A percentile compares a stretch with the other conserved stretches of the same genome.
Evolutionary conservation across 2,113 vertebrate genomes (phyloP).

Genomic region (Pseudorasbora parva): DNA sequence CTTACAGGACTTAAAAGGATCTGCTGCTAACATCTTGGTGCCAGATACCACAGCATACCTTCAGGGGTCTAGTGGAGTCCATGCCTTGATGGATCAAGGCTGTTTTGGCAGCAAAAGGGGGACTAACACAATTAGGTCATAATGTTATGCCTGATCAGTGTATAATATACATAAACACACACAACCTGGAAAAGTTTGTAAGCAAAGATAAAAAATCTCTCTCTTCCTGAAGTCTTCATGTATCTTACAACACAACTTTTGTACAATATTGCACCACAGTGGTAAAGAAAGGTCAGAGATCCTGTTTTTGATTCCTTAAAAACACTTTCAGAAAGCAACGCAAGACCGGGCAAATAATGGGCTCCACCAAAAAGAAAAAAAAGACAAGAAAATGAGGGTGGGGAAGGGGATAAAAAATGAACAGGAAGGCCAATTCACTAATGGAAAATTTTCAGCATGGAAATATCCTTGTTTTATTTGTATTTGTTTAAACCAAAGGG

Average conservation of each 20-base stretch:
- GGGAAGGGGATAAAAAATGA: not conserved
- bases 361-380: constrained; percentile 52
- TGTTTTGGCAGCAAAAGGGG: too few relatives aligned
- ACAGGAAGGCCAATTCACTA: constrained; percentile 9
- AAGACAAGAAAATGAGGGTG: constrained; percentile 32
- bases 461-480: not conserved
- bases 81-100: too few relatives aligned
- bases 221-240: constrained; percentile 19
- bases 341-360: constrained; percentile 48
- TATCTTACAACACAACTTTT: constrained; percentile 26
- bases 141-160: too few relatives aligned
- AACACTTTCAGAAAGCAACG: constrained; percentile 65
- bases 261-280: constrained; percentile 63
- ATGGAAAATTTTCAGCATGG: not conserved
- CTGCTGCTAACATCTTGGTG: too few relatives aligned
- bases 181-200: not conserved
- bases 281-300: constrained; percentile 85
- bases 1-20: too few relatives aligned
- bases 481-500: constrained; percentile 5
- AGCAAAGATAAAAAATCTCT: not conserved
- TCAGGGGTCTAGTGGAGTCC: too few relatives aligned
- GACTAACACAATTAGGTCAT: too few relatives aligned
- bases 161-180: too few relatives aligned
- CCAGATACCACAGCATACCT: too few relatives aligned
- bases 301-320: constrained; percentile 74